Conservation (phyloP, 2,113 vertebrate genomes). For the Myodes glareolus region DNA sequence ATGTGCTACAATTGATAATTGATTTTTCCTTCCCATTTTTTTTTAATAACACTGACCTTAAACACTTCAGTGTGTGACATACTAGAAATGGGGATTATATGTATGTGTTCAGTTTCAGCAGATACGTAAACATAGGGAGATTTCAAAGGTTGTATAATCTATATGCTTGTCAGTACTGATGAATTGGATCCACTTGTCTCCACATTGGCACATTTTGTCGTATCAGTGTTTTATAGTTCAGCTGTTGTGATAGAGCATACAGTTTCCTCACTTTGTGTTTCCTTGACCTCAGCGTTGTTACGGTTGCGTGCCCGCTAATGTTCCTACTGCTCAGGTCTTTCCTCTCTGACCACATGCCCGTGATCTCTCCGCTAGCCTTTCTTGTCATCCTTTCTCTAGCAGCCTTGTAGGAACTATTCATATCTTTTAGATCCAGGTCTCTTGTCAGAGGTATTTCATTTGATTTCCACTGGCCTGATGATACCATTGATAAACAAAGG, state of each 20-base stretch:
- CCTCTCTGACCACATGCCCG: neutral
- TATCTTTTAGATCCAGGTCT: neutral
- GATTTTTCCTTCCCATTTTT: neutral
- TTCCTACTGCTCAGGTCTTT: neutral
- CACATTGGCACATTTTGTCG: neutral
- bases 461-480: neutral
- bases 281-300: neutral
- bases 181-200: neutral
- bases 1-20: neutral
- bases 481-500: neutral
- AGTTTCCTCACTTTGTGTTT: neutral
- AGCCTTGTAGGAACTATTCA: constrained; percentile 15
- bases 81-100: neutral
- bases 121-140: neutral
- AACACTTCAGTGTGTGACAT: neutral
- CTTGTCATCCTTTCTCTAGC: neutral
- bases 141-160: neutral
- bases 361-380: neutral
- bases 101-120: neutral
- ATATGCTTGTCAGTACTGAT: neutral
- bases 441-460: neutral
- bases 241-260: neutral
- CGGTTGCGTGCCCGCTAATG: neutral
- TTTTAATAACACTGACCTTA: neutral
- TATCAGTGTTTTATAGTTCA: neutral